phyloP scores from a whole-genome alignment of 2,888 invertebrate species.

The Amblyjoppa proteus region DNA sequence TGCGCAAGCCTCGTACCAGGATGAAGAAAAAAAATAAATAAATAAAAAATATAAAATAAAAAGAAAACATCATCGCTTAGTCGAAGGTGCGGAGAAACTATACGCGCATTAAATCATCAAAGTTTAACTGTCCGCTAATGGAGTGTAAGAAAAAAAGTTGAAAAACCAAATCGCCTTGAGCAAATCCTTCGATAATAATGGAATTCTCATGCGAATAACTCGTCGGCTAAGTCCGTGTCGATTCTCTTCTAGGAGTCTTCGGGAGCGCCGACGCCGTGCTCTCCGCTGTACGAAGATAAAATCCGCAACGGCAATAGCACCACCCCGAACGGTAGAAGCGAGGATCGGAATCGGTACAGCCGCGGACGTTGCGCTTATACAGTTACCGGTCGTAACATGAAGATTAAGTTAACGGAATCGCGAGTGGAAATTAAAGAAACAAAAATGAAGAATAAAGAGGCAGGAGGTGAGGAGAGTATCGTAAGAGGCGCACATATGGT shows the following conservation, averaged over 20 bases:
- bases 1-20: conserved; percentile 34
- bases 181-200: neutral
- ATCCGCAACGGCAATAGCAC: conserved; percentile 49
- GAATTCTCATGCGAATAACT: neutral
- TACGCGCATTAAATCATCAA: conserved; percentile 23
- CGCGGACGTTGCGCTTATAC: conserved; percentile 48
- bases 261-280: conserved; percentile 31
- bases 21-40: conserved; percentile 25
- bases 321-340: conserved; percentile 12
- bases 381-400: conserved; percentile 71
- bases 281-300: conserved; percentile 55
- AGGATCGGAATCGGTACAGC: conserved; percentile 45
- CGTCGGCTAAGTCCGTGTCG: neutral
- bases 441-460: conserved; percentile 70
- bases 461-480: conserved; percentile 41
- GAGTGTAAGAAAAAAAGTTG: conserved; percentile 21
- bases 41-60: too few relatives aligned
- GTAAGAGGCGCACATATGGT: neutral
- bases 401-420: conserved; percentile 78
- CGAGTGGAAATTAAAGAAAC: conserved; percentile 72
- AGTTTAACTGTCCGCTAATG: conserved; percentile 4
- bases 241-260: neutral
- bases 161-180: neutral
- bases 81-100: conserved; percentile 30
- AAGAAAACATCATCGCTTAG: neutral